phyloP scores from a whole-genome alignment of 2,113 vertebrate genomes.

The Pongo abelii region DNA sequence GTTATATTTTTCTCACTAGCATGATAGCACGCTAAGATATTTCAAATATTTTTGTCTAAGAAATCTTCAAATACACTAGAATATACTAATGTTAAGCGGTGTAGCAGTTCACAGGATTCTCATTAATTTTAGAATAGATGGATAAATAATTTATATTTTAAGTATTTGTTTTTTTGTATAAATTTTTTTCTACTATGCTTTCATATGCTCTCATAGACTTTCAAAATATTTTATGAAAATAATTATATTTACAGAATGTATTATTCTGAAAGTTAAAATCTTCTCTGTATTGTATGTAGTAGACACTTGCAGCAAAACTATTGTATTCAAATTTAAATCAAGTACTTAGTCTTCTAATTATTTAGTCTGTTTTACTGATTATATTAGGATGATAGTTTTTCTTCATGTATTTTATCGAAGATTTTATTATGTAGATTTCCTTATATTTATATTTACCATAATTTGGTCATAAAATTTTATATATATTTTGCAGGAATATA shows the following conservation, averaged over 20 bases:
- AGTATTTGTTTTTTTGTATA: neutral
- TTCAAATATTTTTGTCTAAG: constrained; percentile 14
- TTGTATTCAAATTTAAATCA: constrained; percentile 4
- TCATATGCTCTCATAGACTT: neutral
- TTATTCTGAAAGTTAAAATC: neutral
- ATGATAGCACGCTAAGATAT: neutral
- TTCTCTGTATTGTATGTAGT: neutral
- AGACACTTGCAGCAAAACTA: neutral
- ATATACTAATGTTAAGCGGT: neutral
- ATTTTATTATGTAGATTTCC: neutral
- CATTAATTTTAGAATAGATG: neutral
- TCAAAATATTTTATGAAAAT: neutral
- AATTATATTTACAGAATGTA: neutral
- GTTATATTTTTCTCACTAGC: neutral
- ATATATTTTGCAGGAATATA: neutral
- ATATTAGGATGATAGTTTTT: neutral
- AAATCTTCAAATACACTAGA: neutral
- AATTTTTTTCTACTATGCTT: neutral
- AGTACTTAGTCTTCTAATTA: neutral
- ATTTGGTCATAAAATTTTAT: neutral
- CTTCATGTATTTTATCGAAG: neutral
- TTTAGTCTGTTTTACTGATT: neutral
- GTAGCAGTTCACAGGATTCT: neutral
- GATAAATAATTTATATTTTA: neutral
- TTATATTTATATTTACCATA: neutral